A percentile compares a stretch with the other conserved stretches of the same genome.
Conservation (phyloP, 2,113 vertebrate species). For the Pristiophorus japonicus region DNA sequence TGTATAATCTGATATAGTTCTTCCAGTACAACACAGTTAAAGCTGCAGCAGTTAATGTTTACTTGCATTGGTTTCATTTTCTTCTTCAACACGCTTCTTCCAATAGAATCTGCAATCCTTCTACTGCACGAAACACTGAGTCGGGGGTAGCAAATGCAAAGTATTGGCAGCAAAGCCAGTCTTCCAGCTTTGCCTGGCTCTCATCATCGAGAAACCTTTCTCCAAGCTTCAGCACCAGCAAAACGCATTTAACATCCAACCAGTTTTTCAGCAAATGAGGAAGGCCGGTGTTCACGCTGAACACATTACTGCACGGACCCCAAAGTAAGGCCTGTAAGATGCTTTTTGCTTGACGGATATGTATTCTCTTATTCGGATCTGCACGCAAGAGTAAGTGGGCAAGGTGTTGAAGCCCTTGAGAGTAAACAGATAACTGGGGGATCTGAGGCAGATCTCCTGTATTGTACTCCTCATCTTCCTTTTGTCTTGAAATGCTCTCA, state of each 20-base stretch:
- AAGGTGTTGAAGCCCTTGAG: slow-evolving; percentile 48
- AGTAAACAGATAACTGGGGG: slow-evolving; percentile 48
- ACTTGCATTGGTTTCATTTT: neutral
- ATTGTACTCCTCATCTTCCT: neutral
- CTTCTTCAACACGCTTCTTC: slow-evolving; percentile 8
- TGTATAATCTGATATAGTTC: neutral
- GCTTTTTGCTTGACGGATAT: slow-evolving; percentile 44
- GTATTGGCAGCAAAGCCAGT: slow-evolving; percentile 67
- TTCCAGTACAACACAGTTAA: neutral
- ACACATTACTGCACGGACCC: slow-evolving; percentile 59
- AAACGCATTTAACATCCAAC: slow-evolving; percentile 55
- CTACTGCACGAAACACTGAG: slow-evolving; percentile 44
- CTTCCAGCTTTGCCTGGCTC: slow-evolving; percentile 53
- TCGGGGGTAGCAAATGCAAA: slow-evolving; percentile 52
- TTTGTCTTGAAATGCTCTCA: slow-evolving; percentile 22
- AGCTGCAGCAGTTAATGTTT: neutral
- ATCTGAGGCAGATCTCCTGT: slow-evolving; percentile 40
- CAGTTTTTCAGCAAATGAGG: slow-evolving; percentile 47
- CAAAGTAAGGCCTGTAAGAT: slow-evolving; percentile 70
- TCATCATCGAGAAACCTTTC: slow-evolving; percentile 46
- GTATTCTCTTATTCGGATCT: slow-evolving; percentile 42
- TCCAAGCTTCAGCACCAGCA: slow-evolving; percentile 64
- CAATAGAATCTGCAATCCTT: slow-evolving; percentile 43
- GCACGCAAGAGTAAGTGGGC: slow-evolving; percentile 51
- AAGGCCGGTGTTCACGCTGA: slow-evolving; percentile 41